Conservation (phyloP, 1,140 invertebrate genomes). For the Drosophila prosaltans region DNA sequence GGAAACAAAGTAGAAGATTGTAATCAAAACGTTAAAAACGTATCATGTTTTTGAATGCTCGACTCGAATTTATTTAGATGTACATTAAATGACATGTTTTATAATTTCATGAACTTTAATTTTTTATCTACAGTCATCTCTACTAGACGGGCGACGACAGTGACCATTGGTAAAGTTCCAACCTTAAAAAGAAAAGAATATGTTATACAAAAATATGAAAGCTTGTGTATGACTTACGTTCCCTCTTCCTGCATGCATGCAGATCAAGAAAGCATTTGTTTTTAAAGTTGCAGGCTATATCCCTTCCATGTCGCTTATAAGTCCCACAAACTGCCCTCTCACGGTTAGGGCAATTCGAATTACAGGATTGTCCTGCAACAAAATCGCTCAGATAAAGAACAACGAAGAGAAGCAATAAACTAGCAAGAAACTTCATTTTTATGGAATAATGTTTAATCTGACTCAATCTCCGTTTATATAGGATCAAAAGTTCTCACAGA, state of each 20-base stretch:
- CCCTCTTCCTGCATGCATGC: neutral
- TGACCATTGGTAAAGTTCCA: neutral
- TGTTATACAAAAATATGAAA: no score
- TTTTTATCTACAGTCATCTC: neutral
- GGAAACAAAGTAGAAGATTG: no score
- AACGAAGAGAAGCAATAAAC: neutral
- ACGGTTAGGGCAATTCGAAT: neutral
- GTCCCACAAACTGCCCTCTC: neutral
- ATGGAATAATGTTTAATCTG: neutral
- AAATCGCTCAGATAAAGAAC: neutral
- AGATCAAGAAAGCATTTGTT: neutral
- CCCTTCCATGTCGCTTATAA: slow-evolving; percentile 3
- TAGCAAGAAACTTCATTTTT: slow-evolving; percentile 6
- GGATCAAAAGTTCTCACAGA: neutral
- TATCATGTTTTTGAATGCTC: no score
- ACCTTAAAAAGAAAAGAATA: neutral
- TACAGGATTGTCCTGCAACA: neutral
- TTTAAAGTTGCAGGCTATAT: neutral
- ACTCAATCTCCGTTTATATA: slow-evolving; percentile 5
- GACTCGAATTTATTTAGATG: no score
- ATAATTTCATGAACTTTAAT: no score
- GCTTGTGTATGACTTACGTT: neutral
- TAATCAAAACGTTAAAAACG: no score
- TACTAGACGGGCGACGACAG: neutral
- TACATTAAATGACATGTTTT: no score